Conservation (phyloP, 1,140 invertebrate species). For the Drosophila santomea region DNA sequence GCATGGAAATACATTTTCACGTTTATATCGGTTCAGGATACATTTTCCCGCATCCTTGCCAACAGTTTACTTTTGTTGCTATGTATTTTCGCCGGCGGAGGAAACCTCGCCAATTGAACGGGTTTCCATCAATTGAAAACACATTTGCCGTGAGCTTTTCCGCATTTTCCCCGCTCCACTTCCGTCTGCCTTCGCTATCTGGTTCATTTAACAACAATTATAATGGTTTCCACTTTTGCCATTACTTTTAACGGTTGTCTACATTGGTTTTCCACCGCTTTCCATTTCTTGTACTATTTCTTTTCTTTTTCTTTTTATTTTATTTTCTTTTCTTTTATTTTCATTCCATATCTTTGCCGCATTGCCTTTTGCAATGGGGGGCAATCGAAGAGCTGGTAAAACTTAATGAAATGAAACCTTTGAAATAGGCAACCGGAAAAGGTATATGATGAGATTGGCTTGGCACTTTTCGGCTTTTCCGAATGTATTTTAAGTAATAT, state of each 20-base stretch:
- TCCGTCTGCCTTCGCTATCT: constrained; percentile 12
- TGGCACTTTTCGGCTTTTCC: constrained; percentile 48
- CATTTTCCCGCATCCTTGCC: constrained; percentile 4
- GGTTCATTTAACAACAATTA: constrained; percentile 55
- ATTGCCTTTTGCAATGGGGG: neutral
- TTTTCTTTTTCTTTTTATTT: neutral
- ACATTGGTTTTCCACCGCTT: constrained; percentile 12
- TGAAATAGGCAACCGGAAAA: constrained; percentile 10
- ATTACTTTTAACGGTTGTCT: constrained; percentile 46
- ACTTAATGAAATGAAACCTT: constrained; percentile 76
- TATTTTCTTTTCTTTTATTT: neutral
- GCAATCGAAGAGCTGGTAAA: constrained; percentile 57
- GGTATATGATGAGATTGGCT: constrained; percentile 16
- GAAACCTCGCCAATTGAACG: constrained; percentile 32
- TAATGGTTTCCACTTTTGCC: constrained; percentile 48
- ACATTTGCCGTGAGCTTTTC: constrained; percentile 27
- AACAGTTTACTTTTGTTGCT: constrained; percentile 30
- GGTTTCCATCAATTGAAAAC: constrained; percentile 49
- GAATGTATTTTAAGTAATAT: constrained; percentile 78
- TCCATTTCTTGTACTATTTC: constrained; percentile 2
- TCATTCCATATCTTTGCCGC: no score
- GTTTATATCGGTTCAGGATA: neutral
- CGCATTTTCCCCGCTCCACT: constrained; percentile 10
- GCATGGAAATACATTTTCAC: neutral
- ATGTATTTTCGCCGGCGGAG: constrained; percentile 10